These are phyloP conservation scores for Leucoraja ocellata DNA, from an alignment of 2,797 vertebrate species.

Conservation along the genomic window DNA sequence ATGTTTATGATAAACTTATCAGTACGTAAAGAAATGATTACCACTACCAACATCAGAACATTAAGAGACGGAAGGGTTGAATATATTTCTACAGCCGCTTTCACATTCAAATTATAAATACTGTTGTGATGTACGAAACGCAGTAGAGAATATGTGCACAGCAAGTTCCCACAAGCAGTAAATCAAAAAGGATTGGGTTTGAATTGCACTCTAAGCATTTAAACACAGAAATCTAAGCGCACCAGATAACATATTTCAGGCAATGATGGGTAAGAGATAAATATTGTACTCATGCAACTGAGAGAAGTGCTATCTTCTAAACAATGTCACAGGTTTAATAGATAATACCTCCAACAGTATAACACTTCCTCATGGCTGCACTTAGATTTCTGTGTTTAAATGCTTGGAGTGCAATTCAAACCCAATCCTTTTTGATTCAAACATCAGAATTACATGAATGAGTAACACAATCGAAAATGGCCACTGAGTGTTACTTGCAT, in stretches of 20 bases:
- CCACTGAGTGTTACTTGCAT: slow-evolving; percentile 52
- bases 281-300: background rate
- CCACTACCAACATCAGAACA: background rate
- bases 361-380: background rate
- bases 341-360: background rate
- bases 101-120: background rate
- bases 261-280: background rate
- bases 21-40: background rate
- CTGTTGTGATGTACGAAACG: background rate
- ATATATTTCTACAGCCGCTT: background rate
- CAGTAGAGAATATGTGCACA: background rate
- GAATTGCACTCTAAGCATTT: background rate
- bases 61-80: background rate
- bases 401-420: background rate
- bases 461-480: slow-evolving; percentile 57
- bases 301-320: too few species aligned
- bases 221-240: too few species aligned
- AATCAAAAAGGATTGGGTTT: too few species aligned
- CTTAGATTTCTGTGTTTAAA: background rate
- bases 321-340: background rate
- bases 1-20: background rate
- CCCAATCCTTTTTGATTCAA: background rate
- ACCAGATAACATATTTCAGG: background rate
- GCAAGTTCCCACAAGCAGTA: background rate
- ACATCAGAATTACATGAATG: background rate